Evolutionary conservation across 2,888 invertebrate genomes (phyloP).

Genomic region (Scaptomyza caliginosa): DNA sequence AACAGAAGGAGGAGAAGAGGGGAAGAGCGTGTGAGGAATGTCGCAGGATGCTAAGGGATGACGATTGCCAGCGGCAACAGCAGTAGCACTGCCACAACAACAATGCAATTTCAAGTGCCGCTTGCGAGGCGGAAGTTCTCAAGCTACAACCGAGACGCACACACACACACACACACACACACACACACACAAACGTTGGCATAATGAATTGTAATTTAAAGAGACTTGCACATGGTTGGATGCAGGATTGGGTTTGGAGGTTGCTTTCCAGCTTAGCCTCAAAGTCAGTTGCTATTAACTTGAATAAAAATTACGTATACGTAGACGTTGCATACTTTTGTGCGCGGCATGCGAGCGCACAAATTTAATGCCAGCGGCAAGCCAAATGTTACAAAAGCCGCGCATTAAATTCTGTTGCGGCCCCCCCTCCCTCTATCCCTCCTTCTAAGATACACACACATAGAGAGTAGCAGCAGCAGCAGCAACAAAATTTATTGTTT

Average conservation of each 20-base stretch:
- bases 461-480: slow-evolving; percentile 7
- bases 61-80: slow-evolving; percentile 16
- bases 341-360: slow-evolving; percentile 43
- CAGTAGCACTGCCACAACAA: slow-evolving; percentile 35
- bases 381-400: slow-evolving; percentile 49
- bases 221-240: slow-evolving; percentile 41
- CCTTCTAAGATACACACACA: slow-evolving; percentile 5
- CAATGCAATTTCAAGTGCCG: slow-evolving; percentile 60
- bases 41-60: slow-evolving; percentile 11
- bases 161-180: slow-evolving; percentile 14
- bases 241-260: neutral
- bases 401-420: slow-evolving; percentile 54
- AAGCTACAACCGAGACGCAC: slow-evolving; percentile 32
- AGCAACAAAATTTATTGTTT: slow-evolving; percentile 66
- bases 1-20: neutral
- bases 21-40: too few species aligned
- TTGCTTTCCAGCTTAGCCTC: slow-evolving; percentile 11
- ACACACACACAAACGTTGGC: slow-evolving; percentile 36
- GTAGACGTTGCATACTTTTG: slow-evolving; percentile 63
- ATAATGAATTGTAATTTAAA: slow-evolving; percentile 77
- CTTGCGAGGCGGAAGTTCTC: slow-evolving; percentile 57
- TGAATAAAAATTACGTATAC: slow-evolving; percentile 55
- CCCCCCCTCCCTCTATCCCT: slow-evolving; percentile 3
- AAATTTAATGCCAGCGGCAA: slow-evolving; percentile 48
- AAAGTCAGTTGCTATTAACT: slow-evolving; percentile 69